Conservation (phyloP, 2,888 invertebrate species). For the Acrocyrtus sp. region DNA sequence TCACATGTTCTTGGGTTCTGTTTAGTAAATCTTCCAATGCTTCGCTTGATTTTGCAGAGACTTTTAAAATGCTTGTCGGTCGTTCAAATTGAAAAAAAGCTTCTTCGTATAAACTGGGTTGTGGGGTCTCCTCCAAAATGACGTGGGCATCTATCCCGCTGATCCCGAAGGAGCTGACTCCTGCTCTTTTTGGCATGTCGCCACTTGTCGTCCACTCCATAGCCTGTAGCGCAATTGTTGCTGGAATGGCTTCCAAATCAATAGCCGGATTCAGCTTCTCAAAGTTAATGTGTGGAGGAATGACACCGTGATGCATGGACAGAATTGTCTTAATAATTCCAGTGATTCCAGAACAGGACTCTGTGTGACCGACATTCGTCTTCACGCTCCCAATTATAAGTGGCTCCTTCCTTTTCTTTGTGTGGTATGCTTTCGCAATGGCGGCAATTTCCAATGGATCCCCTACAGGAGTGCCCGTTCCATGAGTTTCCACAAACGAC, state of each 20-base stretch:
- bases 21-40: slow-evolving; percentile 11
- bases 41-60: slow-evolving; percentile 19
- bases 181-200: slow-evolving; percentile 6
- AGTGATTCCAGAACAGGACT: slow-evolving; percentile 26
- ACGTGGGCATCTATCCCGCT: slow-evolving; percentile 24
- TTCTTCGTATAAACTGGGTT: no score
- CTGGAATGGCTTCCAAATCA: slow-evolving; percentile 26
- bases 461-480: slow-evolving; percentile 43
- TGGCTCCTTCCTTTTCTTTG: neutral
- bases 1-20: neutral
- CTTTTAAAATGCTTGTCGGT: slow-evolving; percentile 16
- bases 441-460: slow-evolving; percentile 40
- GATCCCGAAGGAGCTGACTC: slow-evolving; percentile 35
- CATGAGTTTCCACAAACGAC: slow-evolving; percentile 69
- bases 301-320: slow-evolving; percentile 15
- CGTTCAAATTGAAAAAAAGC: no score
- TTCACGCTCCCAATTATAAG: slow-evolving; percentile 28
- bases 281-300: slow-evolving; percentile 41
- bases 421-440: slow-evolving; percentile 11
- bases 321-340: slow-evolving; percentile 39
- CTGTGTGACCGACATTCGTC: slow-evolving; percentile 37
- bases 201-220: slow-evolving; percentile 10
- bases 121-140: no score
- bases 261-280: slow-evolving; percentile 33
- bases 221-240: slow-evolving; percentile 28